Base-by-base conservation (phyloP, 1,140 invertebrate species). In the Ruditapes philippinarum region DNA sequence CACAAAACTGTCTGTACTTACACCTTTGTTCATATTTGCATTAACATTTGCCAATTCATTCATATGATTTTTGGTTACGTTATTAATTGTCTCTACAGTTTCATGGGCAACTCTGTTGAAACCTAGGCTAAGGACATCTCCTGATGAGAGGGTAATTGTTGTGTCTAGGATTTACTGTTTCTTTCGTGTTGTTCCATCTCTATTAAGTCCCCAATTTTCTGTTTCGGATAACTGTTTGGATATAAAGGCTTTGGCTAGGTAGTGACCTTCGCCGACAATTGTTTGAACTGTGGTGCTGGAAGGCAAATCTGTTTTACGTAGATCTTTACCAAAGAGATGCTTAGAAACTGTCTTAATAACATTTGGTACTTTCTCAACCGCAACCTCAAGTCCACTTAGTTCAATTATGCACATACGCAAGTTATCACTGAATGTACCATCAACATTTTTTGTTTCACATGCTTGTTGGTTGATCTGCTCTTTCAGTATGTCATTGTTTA, bases 211-310 rank as follows among this genome's bases (percentile, higher is more conserved):
- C 80, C 80, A 88, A 33, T 70, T 85, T 17, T 54, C 17, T 25
- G n/a, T 12, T 11, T 42, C 11, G 11, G 60, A 42, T 22, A 88
- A 9, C 62, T 70, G 70, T 45, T 91, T 60, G 2, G 84, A 51
- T 38, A 88, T 79, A 40, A 60, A 91, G 4, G 73, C 45, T 74
- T 91, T 91, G 1, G 90, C 85, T 12, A 88, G 9, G 38, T 45
- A 91, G 25, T 88, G 90, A 5, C 90, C 90, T 74, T 91, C 80
- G 73, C 88, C 90, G 12, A 88, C 74, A 80, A 91, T 91, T 36
- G 45, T 54, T 33, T 88, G 85, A 1, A 83, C 70, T 45, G 85
- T 91, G 49, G 40, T 31, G 7, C n/a, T 2, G 42, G 17, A 51
- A 11, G 81, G 85, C 14, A 88, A 54, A 1, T 85, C 73, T 57